A percentile compares a stretch with the other conserved stretches of the same genome.
Evolutionary conservation across 2,797 vertebrate genomes (phyloP).

Genomic region (Silurus aristotelis): DNA sequence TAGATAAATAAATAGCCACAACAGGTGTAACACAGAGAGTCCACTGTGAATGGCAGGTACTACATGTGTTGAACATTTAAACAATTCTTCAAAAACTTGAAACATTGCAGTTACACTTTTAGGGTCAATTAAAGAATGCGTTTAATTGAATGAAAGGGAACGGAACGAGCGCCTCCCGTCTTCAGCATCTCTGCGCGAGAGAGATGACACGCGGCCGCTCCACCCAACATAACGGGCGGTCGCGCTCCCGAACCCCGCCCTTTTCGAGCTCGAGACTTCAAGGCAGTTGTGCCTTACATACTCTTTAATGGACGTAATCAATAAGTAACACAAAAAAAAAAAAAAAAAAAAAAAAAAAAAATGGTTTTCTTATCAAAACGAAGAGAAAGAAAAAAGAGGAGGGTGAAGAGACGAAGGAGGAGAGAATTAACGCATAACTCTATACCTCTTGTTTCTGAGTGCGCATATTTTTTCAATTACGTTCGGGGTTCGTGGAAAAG

Average conservation of each 20-base stretch:
- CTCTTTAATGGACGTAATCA: background rate
- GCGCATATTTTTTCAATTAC: constrained; percentile 55
- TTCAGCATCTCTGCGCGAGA: constrained; percentile 50
- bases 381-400: background rate
- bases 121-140: background rate
- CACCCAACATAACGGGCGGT: constrained; percentile 63
- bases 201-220: constrained; percentile 60
- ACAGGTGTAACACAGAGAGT: background rate
- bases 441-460: constrained; percentile 12
- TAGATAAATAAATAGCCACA: background rate
- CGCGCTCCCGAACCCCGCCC: constrained; percentile 46
- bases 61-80: background rate
- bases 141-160: background rate
- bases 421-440: constrained; percentile 16
- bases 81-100: background rate
- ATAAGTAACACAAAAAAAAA: background rate
- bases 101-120: background rate
- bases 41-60: too few relatives aligned
- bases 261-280: background rate
- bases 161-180: background rate
- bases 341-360: background rate
- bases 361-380: background rate
- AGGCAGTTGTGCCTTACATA: background rate
- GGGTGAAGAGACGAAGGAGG: background rate
- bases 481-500: background rate